Base-by-base conservation (phyloP, 1,140 invertebrate species). In the Drosophila kurseongensis region DNA sequence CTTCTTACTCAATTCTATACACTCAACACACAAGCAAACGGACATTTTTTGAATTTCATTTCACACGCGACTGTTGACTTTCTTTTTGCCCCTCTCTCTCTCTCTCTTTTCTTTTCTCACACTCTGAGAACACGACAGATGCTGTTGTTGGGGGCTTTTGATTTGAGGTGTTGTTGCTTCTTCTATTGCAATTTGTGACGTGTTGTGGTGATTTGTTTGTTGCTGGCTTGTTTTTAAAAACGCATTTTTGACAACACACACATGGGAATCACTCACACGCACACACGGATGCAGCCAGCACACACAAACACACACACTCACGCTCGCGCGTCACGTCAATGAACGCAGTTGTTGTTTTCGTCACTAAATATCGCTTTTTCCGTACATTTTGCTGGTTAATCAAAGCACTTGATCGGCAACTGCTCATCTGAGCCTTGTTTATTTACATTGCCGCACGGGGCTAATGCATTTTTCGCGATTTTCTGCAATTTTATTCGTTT, bases 241-340 rank as follows among this genome's bases (percentile, higher is more conserved):
- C 56, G 62, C 73, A 65, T 75, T 61, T 80, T 83, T 76, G 40
- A 80, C 75, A 80, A 82, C 81, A 84, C 63, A 65, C 80, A 66
- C 55, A 56, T 32, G 29, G 29, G 29, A 32, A 32, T 32, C 29
- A 32, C 29, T 32, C 63, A 62, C 76, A 65, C 58, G 50, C 74
- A 72, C 57, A 76, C 56, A 54, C 67, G 45, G 44, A 52, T 50
- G 38, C 38, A 45, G 56, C 59, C 62, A 67, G 61, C 61, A 44
- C 63, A 75, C 61, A 57, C 36, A 66, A 56, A 45, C 72, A 36
- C 54, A 38, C 51, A 83, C 81, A 76, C 59, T 59, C 67, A 77
- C 83, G 63, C 83, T 73, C 79, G 63, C 83, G 84, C 83, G 83
- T 86, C 83, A 86, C 83, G 83, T 86, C 83, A 86, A 86, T 86